These are phyloP conservation scores for Brachionus calyciflorus DNA, from an alignment of 1,140 invertebrate species.

Conservation along the genomic window DNA sequence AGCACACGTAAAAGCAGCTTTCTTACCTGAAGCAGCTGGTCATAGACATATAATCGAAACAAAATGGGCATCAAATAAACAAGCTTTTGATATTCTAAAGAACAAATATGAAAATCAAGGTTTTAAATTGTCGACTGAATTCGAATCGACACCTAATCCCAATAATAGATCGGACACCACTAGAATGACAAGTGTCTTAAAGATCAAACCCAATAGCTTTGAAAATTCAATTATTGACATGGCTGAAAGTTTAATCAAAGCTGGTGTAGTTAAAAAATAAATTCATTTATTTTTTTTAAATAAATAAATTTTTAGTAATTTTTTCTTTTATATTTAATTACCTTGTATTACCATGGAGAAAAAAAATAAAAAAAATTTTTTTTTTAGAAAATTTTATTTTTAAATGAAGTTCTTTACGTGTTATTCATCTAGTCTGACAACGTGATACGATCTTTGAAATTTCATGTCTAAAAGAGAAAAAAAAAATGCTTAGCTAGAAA, in stretches of 20 bases:
- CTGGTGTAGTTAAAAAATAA: conserved; percentile 59
- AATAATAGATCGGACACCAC: conserved; percentile 19
- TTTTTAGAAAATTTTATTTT: no score
- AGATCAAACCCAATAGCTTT: conserved; percentile 55
- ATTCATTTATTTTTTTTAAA: no score
- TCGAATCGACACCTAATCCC: background rate
- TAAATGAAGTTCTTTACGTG: no score
- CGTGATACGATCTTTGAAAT: no score
- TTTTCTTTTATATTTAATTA: no score
- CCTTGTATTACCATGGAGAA: no score
- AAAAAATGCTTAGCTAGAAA: no score
- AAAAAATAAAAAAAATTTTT: no score
- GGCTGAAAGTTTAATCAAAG: conserved; percentile 62
- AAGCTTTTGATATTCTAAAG: conserved; percentile 21
- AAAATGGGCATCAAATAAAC: background rate
- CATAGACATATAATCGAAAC: conserved; percentile 51
- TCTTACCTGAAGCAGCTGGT: conserved; percentile 59
- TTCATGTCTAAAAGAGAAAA: no score
- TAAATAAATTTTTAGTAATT: no score
- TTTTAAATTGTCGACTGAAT: background rate
- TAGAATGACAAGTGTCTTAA: conserved; percentile 58
- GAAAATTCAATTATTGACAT: conserved; percentile 62
- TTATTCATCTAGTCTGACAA: no score
- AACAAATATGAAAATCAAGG: background rate
- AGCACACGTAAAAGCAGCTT: conserved; percentile 64